Base-by-base conservation (phyloP, 2,888 invertebrate genomes). In the Macrophya annulata region DNA sequence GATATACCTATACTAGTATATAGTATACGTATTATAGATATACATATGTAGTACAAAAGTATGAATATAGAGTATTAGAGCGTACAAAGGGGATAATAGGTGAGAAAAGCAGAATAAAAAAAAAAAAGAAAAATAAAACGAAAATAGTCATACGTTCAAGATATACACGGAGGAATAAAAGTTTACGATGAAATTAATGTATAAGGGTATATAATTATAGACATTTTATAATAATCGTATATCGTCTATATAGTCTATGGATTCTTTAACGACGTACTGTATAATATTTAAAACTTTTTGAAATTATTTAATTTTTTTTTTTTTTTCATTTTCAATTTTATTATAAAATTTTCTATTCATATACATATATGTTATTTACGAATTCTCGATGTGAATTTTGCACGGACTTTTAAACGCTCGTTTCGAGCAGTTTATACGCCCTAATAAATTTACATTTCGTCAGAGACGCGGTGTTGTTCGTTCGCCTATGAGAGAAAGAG, bases 361-460 rank as follows among this genome's bases (percentile, higher is more conserved):
- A 68, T 31, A 0, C n/a, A 6, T 79, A 76, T 31, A 55, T 17
- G 48, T 31, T 25, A 17, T 51, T 21, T 83, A 9, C 48, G 59
- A 59, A 71, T 40, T 40, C 17, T 37, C 71, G 71, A 31, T 3
- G 71, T 51, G n/a, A 76, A 76, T 76, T 76, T 76, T 17, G 76
- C 5, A 76, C 76, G 21, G n/a, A 76, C 71, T 31, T 31, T 31
- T 17, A 51, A 76, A 76, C 55, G 51, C 77, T 51, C 77, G 77
- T n/a, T n/a, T 15, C 55, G 51, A 77, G 55, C 55, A 77, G 77
- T 68, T 48, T 83, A 65, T 83, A 83, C 83, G 83, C 83, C 83
- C 83, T 83, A 83, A 83, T 83, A 83, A 83, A 83, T 83, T 83
- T 83, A 45, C 8, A 68, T 83, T 83, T 83, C 83, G 83, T 68